phyloP scores from a whole-genome alignment of 2,797 vertebrate species.

The Pelochelys cantorii region DNA sequence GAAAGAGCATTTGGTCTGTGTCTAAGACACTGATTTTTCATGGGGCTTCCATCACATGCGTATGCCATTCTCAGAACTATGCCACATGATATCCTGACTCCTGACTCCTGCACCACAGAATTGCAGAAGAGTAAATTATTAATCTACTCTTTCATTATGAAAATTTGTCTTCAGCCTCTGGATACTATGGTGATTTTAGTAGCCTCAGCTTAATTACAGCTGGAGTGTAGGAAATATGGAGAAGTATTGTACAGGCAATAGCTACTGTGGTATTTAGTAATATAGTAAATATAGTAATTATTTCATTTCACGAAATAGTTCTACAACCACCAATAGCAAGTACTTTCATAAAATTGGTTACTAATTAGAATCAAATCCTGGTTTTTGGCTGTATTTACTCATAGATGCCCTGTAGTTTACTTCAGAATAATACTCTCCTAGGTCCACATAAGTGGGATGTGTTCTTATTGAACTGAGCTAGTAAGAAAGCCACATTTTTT shows the following conservation, averaged over 20 bases:
- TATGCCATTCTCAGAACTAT: not conserved
- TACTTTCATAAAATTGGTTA: not conserved
- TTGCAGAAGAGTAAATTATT: not conserved
- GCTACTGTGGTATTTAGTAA: not conserved
- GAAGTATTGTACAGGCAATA: not conserved
- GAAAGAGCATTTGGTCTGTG: not conserved
- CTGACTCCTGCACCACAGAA: not conserved
- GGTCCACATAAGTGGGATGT: not conserved
- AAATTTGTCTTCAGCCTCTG: not conserved
- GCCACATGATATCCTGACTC: not conserved
- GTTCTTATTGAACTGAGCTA: not conserved
- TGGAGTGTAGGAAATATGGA: not conserved
- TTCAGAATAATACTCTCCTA: not conserved
- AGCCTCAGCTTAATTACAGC: not conserved
- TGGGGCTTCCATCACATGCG: not conserved
- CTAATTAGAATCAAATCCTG: not conserved
- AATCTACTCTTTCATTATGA: not conserved
- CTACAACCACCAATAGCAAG: not conserved
- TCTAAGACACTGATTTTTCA: not conserved
- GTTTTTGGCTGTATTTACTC: conserved; percentile 13
- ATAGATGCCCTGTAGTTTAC: conserved; percentile 32
- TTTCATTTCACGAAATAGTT: not conserved
- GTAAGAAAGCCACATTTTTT: conserved; percentile 19
- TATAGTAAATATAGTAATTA: not conserved
- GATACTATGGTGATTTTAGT: not conserved